Conservation (phyloP, 2,888 invertebrate species). For the Seira sanloemensis region DNA sequence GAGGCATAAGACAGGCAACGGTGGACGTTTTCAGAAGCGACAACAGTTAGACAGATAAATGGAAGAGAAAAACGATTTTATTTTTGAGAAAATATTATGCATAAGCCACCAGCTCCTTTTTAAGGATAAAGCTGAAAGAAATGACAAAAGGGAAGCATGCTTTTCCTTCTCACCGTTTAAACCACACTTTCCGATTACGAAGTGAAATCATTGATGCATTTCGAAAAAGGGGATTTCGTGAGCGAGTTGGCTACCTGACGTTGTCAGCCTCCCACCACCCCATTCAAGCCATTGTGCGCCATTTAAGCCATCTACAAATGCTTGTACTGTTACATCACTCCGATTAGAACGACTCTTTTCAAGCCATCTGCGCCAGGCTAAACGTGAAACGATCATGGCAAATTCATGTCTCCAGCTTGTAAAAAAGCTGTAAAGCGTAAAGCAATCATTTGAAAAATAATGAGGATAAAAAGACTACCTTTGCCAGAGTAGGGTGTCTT, state of each 20-base stretch:
- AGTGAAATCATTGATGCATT: not conserved
- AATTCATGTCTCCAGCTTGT: too few species aligned
- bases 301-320: too few species aligned
- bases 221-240: not conserved
- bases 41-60: constrained; percentile 20
- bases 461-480: too few species aligned
- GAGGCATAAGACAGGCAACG: not conserved
- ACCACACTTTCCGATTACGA: not conserved
- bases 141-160: not conserved
- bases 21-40: constrained; percentile 10
- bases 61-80: not conserved
- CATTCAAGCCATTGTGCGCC: too few species aligned
- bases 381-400: too few species aligned
- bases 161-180: not conserved
- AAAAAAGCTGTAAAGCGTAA: too few species aligned
- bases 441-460: too few species aligned
- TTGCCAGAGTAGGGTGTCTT: constrained; percentile 68
- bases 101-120: not conserved
- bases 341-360: too few species aligned
- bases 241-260: too few species aligned
- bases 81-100: not conserved
- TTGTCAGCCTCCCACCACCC: too few species aligned
- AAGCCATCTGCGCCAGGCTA: too few species aligned
- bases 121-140: not conserved
- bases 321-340: too few species aligned